Evolutionary conservation across 2,797 vertebrate species (phyloP).

Genomic region (Echiichthys vipera): DNA sequence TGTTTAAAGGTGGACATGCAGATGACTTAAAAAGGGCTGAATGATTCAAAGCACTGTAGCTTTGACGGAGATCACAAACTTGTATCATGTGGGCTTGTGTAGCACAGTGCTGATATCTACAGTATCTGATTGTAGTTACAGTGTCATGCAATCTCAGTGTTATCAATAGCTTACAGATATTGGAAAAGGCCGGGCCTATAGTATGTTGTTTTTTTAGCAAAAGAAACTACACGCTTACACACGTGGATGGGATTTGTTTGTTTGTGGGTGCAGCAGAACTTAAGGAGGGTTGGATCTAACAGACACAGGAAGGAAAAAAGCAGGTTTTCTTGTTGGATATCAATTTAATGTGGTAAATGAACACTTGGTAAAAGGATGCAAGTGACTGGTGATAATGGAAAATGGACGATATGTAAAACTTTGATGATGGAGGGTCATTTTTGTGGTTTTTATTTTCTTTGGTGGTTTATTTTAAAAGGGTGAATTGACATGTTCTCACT

Average conservation of each 20-base stretch:
- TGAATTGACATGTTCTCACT: constrained; percentile 60
- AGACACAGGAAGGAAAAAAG: constrained; percentile 23
- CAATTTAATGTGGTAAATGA: constrained; percentile 5
- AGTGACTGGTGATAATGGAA: constrained; percentile 4
- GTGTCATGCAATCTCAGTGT: constrained; percentile 34
- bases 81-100: constrained; percentile 36
- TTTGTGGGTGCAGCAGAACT: constrained; percentile 26
- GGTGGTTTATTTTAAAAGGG: constrained; percentile 44
- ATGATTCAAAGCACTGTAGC: constrained; percentile 30
- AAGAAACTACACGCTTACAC: constrained; percentile 9
- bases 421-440: constrained; percentile 38
- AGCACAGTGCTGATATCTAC: constrained; percentile 42
- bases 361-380: constrained; percentile 22
- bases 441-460: constrained; percentile 48
- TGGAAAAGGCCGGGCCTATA: constrained; percentile 82
- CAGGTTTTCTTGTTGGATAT: constrained; percentile 46
- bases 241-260: neutral
- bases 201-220: constrained; percentile 39
- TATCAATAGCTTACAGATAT: constrained; percentile 55
- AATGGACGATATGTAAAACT: constrained; percentile 5
- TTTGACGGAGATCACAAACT: constrained; percentile 52
- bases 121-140: constrained; percentile 32
- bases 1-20: constrained; percentile 1
- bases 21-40: constrained; percentile 28
- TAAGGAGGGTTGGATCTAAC: neutral